Conservation (phyloP, 2,888 invertebrate genomes). For the Ennomos quercinarius region DNA sequence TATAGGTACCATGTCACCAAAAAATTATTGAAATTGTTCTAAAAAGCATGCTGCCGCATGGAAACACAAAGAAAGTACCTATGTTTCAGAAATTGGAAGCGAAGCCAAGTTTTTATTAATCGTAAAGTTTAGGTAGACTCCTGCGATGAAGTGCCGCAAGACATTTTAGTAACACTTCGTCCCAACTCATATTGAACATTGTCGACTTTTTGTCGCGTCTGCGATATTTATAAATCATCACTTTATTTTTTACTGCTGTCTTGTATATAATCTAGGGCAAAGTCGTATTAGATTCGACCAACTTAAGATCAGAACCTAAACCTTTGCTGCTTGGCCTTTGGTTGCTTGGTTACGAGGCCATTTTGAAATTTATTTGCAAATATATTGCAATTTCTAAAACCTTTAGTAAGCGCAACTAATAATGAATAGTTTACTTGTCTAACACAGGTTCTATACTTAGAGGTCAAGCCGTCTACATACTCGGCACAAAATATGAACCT, state of each 20-base stretch:
- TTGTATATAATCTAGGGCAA: background rate
- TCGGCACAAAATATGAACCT: no score
- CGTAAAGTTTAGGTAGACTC: slow-evolving; percentile 23
- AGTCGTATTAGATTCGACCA: background rate
- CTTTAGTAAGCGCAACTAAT: no score
- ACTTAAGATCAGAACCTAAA: no score
- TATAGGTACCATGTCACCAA: background rate
- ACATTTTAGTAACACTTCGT: slow-evolving; percentile 17
- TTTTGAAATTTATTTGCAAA: no score
- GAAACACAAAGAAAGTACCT: slow-evolving; percentile 6
- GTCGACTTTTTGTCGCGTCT: slow-evolving; percentile 18
- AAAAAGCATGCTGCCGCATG: slow-evolving; percentile 24
- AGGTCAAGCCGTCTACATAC: no score
- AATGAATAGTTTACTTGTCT: no score
- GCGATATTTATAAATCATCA: slow-evolving; percentile 12
- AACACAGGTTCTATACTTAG: no score
- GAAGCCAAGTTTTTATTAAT: slow-evolving; percentile 17
- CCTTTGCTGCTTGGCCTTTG: no score
- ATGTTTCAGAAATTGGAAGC: slow-evolving; percentile 18
- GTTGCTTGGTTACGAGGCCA: no score
- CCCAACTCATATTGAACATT: slow-evolving; percentile 5
- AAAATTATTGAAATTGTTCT: slow-evolving; percentile 42
- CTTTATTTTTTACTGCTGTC: slow-evolving; percentile 15
- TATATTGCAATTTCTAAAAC: no score
- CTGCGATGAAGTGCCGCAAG: slow-evolving; percentile 22